These are phyloP conservation scores for Emydoidea blandingii DNA, from an alignment of 2,797 vertebrate genomes.

Conservation along the genomic window DNA sequence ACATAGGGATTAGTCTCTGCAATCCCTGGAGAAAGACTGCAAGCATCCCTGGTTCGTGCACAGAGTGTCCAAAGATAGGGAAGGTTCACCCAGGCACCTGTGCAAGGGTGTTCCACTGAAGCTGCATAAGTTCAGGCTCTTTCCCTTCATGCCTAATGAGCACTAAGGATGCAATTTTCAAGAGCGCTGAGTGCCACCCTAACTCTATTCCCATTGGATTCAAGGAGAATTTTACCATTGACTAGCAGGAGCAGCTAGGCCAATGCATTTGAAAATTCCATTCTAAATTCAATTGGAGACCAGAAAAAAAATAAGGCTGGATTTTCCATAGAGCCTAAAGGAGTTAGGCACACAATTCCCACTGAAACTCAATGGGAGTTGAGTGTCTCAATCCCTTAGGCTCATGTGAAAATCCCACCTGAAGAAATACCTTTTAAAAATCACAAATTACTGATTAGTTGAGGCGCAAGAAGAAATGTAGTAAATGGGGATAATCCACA, in stretches of 20 bases:
- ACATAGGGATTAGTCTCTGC: too few relatives aligned
- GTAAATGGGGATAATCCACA: constrained; percentile 61
- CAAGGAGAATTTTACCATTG: not conserved
- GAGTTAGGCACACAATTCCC: too few relatives aligned
- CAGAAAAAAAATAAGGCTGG: too few relatives aligned
- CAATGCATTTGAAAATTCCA: too few relatives aligned
- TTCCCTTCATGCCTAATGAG: not conserved
- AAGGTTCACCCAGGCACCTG: not conserved
- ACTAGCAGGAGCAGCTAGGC: not conserved
- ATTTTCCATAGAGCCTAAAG: too few relatives aligned
- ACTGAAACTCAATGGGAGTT: not conserved
- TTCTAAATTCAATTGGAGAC: too few relatives aligned
- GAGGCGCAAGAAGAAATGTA: constrained; percentile 45
- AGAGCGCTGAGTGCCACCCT: not conserved
- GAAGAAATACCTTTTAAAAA: constrained; percentile 56
- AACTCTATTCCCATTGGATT: constrained; percentile 10
- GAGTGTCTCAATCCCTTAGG: not conserved
- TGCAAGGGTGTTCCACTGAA: not conserved
- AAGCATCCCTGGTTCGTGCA: too few relatives aligned
- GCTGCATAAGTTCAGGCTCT: not conserved
- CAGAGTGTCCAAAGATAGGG: too few relatives aligned
- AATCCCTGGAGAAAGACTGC: too few relatives aligned
- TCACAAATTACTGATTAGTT: constrained; percentile 15
- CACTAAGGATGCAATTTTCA: not conserved
- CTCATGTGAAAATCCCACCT: not conserved